Conservation (phyloP, 2,113 vertebrate genomes). For the Galeopterus variegatus region DNA sequence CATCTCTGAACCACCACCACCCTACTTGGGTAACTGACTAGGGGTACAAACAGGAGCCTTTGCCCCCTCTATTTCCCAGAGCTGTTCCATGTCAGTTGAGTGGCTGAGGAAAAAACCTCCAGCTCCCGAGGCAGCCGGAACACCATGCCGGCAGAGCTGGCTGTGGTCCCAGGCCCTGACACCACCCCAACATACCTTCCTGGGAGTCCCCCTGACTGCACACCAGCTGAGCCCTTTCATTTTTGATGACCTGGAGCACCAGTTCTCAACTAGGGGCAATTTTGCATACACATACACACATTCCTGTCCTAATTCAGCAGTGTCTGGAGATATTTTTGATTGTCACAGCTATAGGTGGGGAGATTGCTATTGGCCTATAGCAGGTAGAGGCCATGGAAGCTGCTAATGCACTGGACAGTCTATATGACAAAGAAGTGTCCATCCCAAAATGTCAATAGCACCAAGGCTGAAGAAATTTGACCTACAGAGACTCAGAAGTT, state of each 20-base stretch:
- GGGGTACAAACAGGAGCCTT: background rate
- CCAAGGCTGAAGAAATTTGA: background rate
- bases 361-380: background rate
- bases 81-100: background rate
- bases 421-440: background rate
- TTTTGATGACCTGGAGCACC: background rate
- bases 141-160: no score
- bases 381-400: background rate
- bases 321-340: background rate
- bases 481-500: background rate
- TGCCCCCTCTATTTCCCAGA: background rate
- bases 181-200: background rate
- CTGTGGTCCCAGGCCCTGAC: background rate
- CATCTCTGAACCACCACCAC: background rate
- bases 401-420: background rate
- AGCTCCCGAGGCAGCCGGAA: background rate
- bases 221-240: background rate
- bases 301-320: no score
- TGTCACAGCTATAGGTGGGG: background rate
- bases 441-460: background rate
- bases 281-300: background rate
- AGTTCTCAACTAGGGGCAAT: background rate
- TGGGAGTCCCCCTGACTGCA: accelerated
- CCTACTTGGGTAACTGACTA: background rate
- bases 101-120: background rate